Base-by-base conservation (phyloP, 2,797 vertebrate genomes). In the Tinamus major region DNA sequence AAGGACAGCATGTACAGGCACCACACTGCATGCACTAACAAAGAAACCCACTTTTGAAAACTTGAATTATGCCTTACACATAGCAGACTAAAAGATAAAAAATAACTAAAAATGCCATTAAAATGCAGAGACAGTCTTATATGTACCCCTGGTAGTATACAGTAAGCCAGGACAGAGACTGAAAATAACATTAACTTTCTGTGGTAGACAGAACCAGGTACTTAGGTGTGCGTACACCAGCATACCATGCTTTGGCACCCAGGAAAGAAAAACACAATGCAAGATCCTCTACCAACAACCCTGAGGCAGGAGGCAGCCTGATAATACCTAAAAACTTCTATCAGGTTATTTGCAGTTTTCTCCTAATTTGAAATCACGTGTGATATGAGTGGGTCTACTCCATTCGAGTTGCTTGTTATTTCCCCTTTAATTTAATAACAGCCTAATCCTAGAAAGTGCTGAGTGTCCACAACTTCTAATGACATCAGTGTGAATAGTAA, bases 1-100 rank as follows among this genome's bases (percentile, higher is more conserved):
- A 37, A 77, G 56, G 27, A 64, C 0, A 19, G 27, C 0, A 0
- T 10, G 27, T n/a, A 26, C 13, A 41, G 55, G 44, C 26, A 33
- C 0, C 14, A 68, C 4, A 13, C 27, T 42, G 9, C 1, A 6
- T 6, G 37, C 2, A 42, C 75, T 27, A n/a, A 58, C 29, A 39
- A 49, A 77, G 19, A 77, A 81, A 62, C 2, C 2, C n/a, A 46
- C 2, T 31, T 72, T 42, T 42, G 48, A 11, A 46, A 71, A 26
- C 17, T 33, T 63, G 9, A 46, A 62, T 9, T 10, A 1, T 48
- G 24, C 37, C 29, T 74, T 56, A 33, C 41, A 78, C 49, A 35
- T 2, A 49, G 46, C 46, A 70, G 27, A 29, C 26, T 72, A 41
- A 61, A 44, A 51, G 19, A 17, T 71, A 35, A 21, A 8, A 65